These are phyloP conservation scores for Macrotrachela quadricornifera DNA, from an alignment of 1,140 invertebrate genomes.

Conservation along the genomic window DNA sequence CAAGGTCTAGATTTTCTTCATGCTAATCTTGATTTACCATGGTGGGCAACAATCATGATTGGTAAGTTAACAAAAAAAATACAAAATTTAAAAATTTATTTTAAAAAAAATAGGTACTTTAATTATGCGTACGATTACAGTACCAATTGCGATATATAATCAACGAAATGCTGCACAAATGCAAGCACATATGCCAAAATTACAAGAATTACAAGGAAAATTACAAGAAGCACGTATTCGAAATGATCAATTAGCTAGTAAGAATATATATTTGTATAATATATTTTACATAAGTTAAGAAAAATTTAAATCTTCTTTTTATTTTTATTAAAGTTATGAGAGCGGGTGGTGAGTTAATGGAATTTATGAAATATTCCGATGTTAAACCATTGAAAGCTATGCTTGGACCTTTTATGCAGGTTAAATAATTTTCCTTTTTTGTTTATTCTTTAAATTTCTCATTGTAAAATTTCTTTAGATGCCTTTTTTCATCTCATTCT, in stretches of 20 bases:
- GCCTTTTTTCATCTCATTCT: conserved; percentile 73
- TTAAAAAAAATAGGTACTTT: background rate
- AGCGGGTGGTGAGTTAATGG: background rate
- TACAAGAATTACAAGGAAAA: conserved; percentile 4
- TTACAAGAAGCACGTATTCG: conserved; percentile 5
- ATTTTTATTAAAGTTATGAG: background rate
- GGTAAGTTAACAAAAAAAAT: too few species aligned
- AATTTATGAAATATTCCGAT: conserved; percentile 5
- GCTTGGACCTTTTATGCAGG: conserved; percentile 55
- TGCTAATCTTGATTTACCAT: background rate
- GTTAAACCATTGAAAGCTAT: conserved; percentile 19
- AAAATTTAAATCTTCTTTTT: background rate
- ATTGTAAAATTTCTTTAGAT: conserved; percentile 35
- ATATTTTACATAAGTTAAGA: background rate
- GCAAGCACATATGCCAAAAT: conserved; percentile 2
- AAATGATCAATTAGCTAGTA: conserved; percentile 6
- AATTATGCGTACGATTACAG: background rate
- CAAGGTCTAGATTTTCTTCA: conserved; percentile 1
- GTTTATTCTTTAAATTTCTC: background rate
- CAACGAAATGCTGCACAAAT: conserved; percentile 7
- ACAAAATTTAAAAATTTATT: too few species aligned
- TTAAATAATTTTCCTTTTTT: conserved; percentile 16
- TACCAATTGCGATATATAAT: conserved; percentile 2
- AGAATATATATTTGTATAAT: background rate
- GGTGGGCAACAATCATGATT: conserved; percentile 2